Evolutionary conservation across 2,113 vertebrate species (phyloP).

Genomic region (Gymnocephalus cernua): DNA sequence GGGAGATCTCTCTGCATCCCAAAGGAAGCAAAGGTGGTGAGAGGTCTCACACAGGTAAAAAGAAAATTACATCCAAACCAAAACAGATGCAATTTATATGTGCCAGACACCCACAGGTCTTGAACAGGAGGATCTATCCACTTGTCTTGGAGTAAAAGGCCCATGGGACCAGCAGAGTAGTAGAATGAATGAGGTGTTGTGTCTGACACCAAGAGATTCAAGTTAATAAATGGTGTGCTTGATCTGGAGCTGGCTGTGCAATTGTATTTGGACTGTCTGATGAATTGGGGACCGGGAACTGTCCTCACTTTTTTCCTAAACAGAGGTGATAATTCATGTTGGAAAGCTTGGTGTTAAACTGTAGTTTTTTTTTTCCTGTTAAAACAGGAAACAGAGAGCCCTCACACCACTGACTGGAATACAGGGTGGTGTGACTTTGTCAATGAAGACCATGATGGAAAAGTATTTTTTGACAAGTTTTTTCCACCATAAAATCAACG

Average conservation of each 20-base stretch:
- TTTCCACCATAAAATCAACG: neutral
- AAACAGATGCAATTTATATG: slow-evolving; percentile 65
- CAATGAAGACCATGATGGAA: neutral
- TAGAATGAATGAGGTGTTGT: slow-evolving; percentile 70
- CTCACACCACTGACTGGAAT: neutral
- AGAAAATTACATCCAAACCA: slow-evolving; percentile 21
- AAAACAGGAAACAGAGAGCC: neutral
- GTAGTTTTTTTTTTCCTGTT: slow-evolving; percentile 28
- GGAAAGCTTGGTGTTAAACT: slow-evolving; percentile 43
- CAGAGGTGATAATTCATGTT: slow-evolving; percentile 67
- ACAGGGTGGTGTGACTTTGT: neutral
- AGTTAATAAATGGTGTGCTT: slow-evolving; percentile 77
- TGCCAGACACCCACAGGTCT: slow-evolving; percentile 58
- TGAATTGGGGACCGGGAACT: slow-evolving; percentile 75
- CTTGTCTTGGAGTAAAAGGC: slow-evolving; percentile 64
- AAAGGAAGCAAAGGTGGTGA: neutral
- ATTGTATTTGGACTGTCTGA: slow-evolving; percentile 80
- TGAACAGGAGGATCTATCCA: slow-evolving; percentile 58
- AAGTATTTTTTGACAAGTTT: neutral
- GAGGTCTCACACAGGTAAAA: slow-evolving; percentile 25
- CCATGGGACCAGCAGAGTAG: slow-evolving; percentile 55
- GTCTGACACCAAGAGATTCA: slow-evolving; percentile 64
- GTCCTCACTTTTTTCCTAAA: slow-evolving; percentile 62
- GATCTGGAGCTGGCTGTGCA: slow-evolving; percentile 63
- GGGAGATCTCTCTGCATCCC: slow-evolving; percentile 9